A percentile compares a stretch with the other conserved stretches of the same genome.
These are phyloP conservation scores for Dendroctonus ponderosae DNA, from an alignment of 1,140 invertebrate genomes.

Conservation along the genomic window DNA sequence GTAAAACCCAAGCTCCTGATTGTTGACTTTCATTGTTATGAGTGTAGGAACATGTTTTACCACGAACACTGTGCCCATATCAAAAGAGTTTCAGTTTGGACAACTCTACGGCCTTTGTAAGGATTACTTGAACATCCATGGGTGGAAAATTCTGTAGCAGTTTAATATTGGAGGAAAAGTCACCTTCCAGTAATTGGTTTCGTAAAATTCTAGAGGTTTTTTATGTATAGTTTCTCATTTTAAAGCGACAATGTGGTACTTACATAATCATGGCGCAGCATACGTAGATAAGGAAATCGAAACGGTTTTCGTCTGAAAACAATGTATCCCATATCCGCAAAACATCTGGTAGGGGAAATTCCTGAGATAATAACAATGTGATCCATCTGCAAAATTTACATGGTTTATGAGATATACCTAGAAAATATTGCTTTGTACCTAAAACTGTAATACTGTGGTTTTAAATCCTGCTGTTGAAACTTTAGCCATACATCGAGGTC, in stretches of 20 bases:
- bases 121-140: constrained; percentile 69
- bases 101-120: constrained; percentile 63
- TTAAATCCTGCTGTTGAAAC: constrained; percentile 79
- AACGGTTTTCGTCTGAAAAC: constrained; percentile 85
- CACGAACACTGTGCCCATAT: not conserved
- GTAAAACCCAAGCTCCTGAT: too few species aligned
- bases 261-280: constrained; percentile 97
- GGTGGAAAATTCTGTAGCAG: constrained; percentile 83
- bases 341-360: constrained; percentile 95
- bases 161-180: constrained; percentile 92
- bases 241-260: constrained; percentile 53
- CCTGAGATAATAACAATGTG: constrained; percentile 93
- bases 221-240: constrained; percentile 11
- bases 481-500: constrained; percentile 76
- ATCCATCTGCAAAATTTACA: constrained; percentile 76
- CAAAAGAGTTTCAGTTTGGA: constrained; percentile 39
- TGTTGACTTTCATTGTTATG: too few species aligned
- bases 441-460: constrained; percentile 95
- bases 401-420: too few species aligned
- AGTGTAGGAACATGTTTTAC: too few species aligned
- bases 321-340: constrained; percentile 94
- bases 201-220: constrained; percentile 67
- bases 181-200: constrained; percentile 76
- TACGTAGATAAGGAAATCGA: constrained; percentile 86
- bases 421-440: constrained; percentile 55